A percentile compares a stretch with the other conserved stretches of the same genome.
Conservation (phyloP, 2,113 vertebrate species). For the Eretmochelys imbricata region DNA sequence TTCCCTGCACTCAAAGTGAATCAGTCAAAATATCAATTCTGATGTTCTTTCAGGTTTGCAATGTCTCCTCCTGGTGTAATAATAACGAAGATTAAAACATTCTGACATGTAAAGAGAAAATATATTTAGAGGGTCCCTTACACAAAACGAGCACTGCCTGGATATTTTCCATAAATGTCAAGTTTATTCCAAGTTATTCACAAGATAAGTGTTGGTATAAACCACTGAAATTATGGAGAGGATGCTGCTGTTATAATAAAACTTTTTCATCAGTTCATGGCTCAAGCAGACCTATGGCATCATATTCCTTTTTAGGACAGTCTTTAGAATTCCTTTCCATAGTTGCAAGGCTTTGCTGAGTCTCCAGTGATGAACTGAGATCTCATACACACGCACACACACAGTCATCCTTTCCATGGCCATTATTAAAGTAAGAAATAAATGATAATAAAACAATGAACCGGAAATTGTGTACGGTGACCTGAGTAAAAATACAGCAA, state of each 20-base stretch:
- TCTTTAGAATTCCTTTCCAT: not conserved
- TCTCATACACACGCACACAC: not conserved
- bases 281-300: not conserved
- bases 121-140: constrained; percentile 14
- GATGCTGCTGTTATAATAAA: not conserved
- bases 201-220: not conserved
- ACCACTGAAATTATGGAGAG: not conserved
- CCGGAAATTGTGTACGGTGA: not conserved
- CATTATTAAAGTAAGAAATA: not conserved
- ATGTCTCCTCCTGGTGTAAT: constrained; percentile 19
- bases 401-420: not conserved
- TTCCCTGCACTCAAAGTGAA: not conserved
- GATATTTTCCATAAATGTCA: constrained; percentile 48
- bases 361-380: not conserved
- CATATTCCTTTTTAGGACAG: not conserved
- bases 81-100: constrained; percentile 47
- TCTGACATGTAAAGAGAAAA: not conserved
- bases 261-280: not conserved
- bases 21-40: constrained; percentile 48
- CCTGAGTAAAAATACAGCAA: not conserved
- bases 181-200: constrained; percentile 30
- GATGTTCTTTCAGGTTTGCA: constrained; percentile 2
- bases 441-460: not conserved
- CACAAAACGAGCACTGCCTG: constrained; percentile 32
- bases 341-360: not conserved